These are phyloP conservation scores for Syndactyla subalaris DNA, from an alignment of 2,797 vertebrate species.

Conservation along the genomic window DNA sequence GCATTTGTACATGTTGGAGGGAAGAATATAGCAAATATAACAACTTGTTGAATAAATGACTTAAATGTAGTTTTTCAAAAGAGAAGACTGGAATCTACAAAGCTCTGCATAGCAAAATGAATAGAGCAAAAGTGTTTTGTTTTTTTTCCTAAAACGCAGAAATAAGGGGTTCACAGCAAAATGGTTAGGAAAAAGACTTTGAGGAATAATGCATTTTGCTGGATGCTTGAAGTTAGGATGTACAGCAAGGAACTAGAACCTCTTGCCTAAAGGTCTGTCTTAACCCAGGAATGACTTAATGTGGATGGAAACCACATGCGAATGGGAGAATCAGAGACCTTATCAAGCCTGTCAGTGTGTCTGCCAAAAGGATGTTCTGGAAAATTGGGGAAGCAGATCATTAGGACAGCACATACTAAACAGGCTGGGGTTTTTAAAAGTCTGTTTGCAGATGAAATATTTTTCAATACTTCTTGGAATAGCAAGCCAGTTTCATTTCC, in stretches of 20 bases:
- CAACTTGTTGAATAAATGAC: neutral
- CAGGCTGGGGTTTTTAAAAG: neutral
- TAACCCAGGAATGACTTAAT: neutral
- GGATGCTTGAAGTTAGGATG: neutral
- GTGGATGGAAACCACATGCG: neutral
- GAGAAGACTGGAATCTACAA: neutral
- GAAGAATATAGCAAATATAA: neutral
- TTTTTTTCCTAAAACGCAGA: neutral
- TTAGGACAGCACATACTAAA: neutral
- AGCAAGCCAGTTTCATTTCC: neutral
- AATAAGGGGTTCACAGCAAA: neutral
- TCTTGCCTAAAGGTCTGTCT: neutral
- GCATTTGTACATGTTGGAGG: neutral
- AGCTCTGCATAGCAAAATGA: neutral
- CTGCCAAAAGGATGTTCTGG: neutral
- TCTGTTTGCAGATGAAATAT: neutral
- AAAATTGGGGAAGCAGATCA: neutral
- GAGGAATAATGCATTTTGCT: neutral
- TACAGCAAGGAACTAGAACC: neutral
- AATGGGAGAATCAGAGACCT: neutral
- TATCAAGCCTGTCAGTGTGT: neutral
- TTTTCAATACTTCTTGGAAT: neutral
- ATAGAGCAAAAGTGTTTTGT: neutral
- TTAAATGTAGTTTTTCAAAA: neutral
- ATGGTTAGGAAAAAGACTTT: neutral